Conservation (phyloP, 92 coral and sea anemone genomes). For the Porites lobata region DNA sequence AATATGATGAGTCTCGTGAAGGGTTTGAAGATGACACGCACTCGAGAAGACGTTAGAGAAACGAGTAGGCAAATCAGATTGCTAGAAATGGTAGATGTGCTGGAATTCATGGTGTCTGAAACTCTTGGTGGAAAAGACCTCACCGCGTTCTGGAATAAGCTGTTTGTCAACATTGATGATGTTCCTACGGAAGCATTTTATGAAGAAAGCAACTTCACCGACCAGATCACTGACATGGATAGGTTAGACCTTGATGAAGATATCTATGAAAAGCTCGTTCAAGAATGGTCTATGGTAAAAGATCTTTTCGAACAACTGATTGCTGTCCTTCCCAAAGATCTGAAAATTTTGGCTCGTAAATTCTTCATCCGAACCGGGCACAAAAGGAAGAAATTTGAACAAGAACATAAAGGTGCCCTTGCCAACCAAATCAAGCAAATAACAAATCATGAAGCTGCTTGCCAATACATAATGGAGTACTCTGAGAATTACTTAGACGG, state of each 20-base stretch:
- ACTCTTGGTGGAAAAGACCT: constrained; percentile 12
- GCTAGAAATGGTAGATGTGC: constrained; percentile 17
- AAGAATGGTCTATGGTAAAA: not conserved
- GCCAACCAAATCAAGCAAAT: not conserved
- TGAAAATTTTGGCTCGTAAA: constrained; percentile 14
- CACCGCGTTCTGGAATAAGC: constrained; percentile 13
- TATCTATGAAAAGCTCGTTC: not conserved
- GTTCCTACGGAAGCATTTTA: not conserved
- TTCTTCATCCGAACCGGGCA: not conserved
- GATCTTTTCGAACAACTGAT: not conserved
- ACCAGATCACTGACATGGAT: constrained; percentile 11
- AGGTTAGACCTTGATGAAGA: not conserved
- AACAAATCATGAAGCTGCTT: not conserved
- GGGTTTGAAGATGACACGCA: not conserved
- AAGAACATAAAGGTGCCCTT: not conserved
- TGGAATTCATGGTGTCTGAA: not conserved
- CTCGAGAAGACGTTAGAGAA: not conserved
- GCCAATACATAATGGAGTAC: not conserved
- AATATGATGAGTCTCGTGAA: constrained; percentile 14
- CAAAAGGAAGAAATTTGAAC: constrained; percentile 8
- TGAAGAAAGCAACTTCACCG: not conserved
- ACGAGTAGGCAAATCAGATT: constrained; percentile 17
- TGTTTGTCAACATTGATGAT: constrained; percentile 27
- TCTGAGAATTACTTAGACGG: not conserved
- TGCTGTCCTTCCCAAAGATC: not conserved